Conservation (phyloP, 2,113 vertebrate genomes). For the Montifringilla adamsi region DNA sequence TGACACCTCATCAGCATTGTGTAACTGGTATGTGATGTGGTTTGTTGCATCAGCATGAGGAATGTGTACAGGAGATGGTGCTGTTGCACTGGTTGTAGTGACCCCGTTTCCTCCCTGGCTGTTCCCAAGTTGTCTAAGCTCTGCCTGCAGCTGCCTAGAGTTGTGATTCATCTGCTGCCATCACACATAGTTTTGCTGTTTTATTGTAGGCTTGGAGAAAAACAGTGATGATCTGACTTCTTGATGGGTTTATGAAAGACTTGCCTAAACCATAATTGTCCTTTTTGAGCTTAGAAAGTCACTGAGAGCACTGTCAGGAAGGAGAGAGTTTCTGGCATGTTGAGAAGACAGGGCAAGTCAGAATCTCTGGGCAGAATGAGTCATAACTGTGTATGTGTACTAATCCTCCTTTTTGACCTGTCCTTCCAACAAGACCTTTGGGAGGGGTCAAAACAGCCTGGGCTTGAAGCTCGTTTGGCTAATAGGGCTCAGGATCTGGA, state of each 20-base stretch:
- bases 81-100: conserved; percentile 37
- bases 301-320: neutral
- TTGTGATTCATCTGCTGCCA: conserved; percentile 4
- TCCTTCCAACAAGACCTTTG: neutral
- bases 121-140: neutral
- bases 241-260: neutral
- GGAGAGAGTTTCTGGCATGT: neutral
- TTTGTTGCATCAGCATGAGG: neutral
- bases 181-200: neutral
- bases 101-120: neutral
- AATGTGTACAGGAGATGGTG: conserved; percentile 38
- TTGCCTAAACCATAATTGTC: neutral
- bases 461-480: neutral
- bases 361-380: conserved; percentile 38
- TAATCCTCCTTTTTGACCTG: conserved; percentile 13
- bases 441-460: neutral
- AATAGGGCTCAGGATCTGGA: neutral
- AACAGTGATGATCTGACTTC: neutral
- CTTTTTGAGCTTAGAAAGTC: conserved; percentile 10
- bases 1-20: conserved; percentile 3
- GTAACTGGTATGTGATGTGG: neutral
- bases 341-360: conserved; percentile 21
- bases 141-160: neutral
- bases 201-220: neutral
- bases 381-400: neutral